Evolutionary conservation across 2,113 vertebrate genomes (phyloP).

Genomic region (Lanius collurio): DNA sequence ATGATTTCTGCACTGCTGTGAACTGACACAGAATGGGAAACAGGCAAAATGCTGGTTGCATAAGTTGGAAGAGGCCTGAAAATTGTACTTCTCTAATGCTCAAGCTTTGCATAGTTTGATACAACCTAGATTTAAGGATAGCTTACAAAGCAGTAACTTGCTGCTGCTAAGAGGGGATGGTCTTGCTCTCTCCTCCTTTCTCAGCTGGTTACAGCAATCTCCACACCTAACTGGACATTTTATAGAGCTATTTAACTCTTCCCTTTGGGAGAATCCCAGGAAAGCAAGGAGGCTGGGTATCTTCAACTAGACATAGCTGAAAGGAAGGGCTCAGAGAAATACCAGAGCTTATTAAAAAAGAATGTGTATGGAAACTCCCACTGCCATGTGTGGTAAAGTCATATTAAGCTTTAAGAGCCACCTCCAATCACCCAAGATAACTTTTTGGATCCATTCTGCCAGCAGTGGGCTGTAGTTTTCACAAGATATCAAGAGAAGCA

Average conservation of each 20-base stretch:
- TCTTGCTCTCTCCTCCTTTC: neutral
- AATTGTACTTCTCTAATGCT: neutral
- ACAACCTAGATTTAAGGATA: neutral
- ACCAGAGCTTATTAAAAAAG: neutral
- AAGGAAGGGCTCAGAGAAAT: neutral
- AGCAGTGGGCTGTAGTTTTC: neutral
- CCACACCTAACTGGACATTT: neutral
- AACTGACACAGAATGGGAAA: neutral
- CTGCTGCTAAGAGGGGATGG: neutral
- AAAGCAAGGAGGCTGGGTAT: neutral
- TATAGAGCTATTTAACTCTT: neutral
- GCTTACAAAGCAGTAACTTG: neutral
- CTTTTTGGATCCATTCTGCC: neutral
- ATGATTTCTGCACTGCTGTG: neutral
- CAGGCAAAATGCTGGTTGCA: neutral
- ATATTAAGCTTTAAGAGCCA: neutral
- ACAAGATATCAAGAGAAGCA: neutral
- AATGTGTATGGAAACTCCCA: neutral
- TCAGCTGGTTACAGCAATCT: neutral
- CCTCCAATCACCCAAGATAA: neutral
- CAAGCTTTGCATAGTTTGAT: neutral
- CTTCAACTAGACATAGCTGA: rapidly evolving
- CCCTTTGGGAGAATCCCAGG: neutral
- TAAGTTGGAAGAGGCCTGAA: neutral
- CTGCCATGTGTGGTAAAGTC: rapidly evolving